Percentiles rank a stretch among this genome's conserved stretches.
These are phyloP conservation scores for Alviniconcha strummeri DNA, from an alignment of 2,888 invertebrate genomes.

Conservation along the genomic window DNA sequence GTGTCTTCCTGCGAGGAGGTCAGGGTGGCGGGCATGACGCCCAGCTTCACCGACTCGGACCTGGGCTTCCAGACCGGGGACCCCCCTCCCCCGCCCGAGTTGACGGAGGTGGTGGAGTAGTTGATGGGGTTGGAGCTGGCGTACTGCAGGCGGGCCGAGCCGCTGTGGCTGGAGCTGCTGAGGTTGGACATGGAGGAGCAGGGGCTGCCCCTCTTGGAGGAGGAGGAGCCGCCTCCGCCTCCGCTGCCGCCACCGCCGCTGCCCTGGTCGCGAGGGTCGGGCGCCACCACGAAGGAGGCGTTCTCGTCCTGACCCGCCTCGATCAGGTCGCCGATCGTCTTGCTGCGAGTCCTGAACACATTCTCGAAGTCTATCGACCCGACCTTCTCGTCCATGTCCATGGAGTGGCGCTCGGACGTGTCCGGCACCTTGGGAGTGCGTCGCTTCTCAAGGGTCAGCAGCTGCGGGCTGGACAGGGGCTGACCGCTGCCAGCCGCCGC, in stretches of 20 bases:
- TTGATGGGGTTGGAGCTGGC: conserved; percentile 94
- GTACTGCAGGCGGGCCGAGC: conserved; percentile 86
- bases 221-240: conserved; percentile 26
- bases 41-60: conserved; percentile 28
- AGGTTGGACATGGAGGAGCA: conserved; percentile 66
- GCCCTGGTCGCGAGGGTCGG: conserved; percentile 17
- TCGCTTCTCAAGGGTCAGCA: conserved; percentile 37
- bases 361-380: conserved; percentile 76
- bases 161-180: conserved; percentile 59
- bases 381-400: conserved; percentile 86
- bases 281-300: conserved; percentile 42
- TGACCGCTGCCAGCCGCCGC: conserved; percentile 24
- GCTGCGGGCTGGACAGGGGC: conserved; percentile 39
- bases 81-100: conserved; percentile 86
- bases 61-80: conserved; percentile 37
- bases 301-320: conserved; percentile 76
- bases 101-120: conserved; percentile 82
- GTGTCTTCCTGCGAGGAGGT: conserved; percentile 36
- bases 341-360: conserved; percentile 87
- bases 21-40: conserved; percentile 26
- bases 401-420: conserved; percentile 66
- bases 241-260: neutral
- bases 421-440: conserved; percentile 43
- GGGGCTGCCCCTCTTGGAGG: conserved; percentile 48
- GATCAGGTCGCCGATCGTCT: conserved; percentile 87